Conservation (phyloP, 2,113 vertebrate species). For the Archocentrus centrarchus region DNA sequence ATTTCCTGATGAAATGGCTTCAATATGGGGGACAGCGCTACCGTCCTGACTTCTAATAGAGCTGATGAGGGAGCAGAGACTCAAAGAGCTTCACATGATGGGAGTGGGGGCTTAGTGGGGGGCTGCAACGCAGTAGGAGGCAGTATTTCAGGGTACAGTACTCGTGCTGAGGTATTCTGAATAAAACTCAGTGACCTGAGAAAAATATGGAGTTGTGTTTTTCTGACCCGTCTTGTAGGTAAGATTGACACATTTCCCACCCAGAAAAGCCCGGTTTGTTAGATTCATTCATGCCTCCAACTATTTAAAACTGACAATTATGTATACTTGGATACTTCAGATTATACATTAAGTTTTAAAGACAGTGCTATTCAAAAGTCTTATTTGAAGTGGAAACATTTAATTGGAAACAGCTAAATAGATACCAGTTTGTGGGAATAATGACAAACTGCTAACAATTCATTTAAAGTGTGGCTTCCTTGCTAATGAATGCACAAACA, state of each 20-base stretch:
- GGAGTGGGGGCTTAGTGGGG: neutral
- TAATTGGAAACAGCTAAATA: neutral
- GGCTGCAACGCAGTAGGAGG: neutral
- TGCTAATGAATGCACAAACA: neutral
- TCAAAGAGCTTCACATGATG: slow-evolving; percentile 36
- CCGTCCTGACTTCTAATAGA: slow-evolving; percentile 70
- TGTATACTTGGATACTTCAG: neutral
- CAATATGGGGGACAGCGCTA: slow-evolving; percentile 77
- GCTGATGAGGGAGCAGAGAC: slow-evolving; percentile 29
- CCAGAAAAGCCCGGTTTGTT: neutral
- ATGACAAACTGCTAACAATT: neutral
- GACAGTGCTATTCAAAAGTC: neutral
- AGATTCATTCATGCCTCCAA: neutral
- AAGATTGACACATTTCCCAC: neutral
- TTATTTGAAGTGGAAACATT: neutral
- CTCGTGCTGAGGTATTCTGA: neutral
- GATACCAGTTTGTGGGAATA: neutral
- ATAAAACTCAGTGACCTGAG: neutral
- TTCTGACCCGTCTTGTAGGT: neutral
- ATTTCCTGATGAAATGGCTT: slow-evolving; percentile 78
- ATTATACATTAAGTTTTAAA: neutral
- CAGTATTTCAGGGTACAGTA: neutral
- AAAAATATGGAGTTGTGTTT: slow-evolving; percentile 1
- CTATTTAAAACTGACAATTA: neutral
- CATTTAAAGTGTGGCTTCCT: neutral